Base-by-base conservation (phyloP, 2,888 invertebrate genomes). In the Ctenicera cuprea region DNA sequence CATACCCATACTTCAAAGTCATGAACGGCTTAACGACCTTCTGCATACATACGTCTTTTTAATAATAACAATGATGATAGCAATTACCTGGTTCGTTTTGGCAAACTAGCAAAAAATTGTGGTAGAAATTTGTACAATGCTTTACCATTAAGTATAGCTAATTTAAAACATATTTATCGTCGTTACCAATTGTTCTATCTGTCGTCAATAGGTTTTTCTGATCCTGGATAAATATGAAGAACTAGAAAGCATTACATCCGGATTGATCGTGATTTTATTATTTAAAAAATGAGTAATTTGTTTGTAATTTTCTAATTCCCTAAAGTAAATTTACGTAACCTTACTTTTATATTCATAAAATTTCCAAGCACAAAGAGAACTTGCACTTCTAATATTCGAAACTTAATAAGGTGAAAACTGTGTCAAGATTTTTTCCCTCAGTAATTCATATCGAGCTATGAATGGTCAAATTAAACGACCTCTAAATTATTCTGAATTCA, bases 361-460 rank as follows among this genome's bases (percentile, higher is more conserved):
- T 43, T 43, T 43, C 43, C 43, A 43, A 26, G 11, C 12, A 50
- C 48, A 50, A 26, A 45, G 5, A 18, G 33, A 33, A 33, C 33
- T 9, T n/a, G 50, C 50, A 50, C 20, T 50, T 54, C 30, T 54
- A 54, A 54, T 18, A 54, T 22, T 16, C 54, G 14, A 30, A 54
- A 26, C 54, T 54, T 54, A 54, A 54, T 54, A 30, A 54, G 16
- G 14, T 16, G 18, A 54, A 52, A 54, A 54, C 54, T 54, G 33
- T 54, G 54, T 54, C 54, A 54, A 54, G 54, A 48, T 33, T 30
- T 54, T 50, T 54, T 54, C 54, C 7, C 30, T 54, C 54, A 12
- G 26, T 22, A 54, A 54, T 54, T 54, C 54, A 54, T 54, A 22
- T 54, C 54, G 54, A 50, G 26, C 26, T 54, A 54, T 54, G 54